Evolutionary conservation across 2,797 vertebrate species (phyloP), one percentile per base, ranked within the genome.

Genomic region (Triplophysa yarkandensis): DNA sequence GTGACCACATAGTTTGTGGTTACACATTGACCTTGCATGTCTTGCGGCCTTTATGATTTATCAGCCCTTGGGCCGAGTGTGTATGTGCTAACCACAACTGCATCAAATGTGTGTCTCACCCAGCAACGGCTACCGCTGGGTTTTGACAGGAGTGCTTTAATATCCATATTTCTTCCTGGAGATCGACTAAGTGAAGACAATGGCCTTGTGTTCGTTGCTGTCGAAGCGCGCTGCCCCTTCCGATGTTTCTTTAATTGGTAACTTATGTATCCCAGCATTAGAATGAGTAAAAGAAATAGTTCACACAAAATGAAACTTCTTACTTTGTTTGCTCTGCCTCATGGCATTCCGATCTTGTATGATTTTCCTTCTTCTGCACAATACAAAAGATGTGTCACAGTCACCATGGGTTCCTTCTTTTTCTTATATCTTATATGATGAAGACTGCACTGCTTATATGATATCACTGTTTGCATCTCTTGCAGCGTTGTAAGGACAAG

Each of bases 401-500:
- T 58, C 21, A 69, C 43, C n/a, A 34, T 46, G 25, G 52, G 30
- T 43, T 57, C 43, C n/a, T n/a, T n/a, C n/a, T n/a, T n/a, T n/a
- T n/a, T n/a, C n/a, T n/a, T n/a, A n/a, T n/a, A n/a, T n/a, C n/a
- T n/a, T n/a, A n/a, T n/a, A n/a, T n/a, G n/a, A n/a, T 23, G 10
- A 11, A 11, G 34, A 36, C 34, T 36, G 34, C 11, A 9, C 4
- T 3, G 13, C 9, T 13, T 39, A 3, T 3, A 14, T 39, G 36
- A 11, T 39, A 0, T 39, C 36, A 34, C 7, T 3, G 5, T 16
- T 43, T 52, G 14, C 32, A 19, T 50, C 32, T 72, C 8, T 57
- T 36, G 19, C 91, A 98, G 96, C 95, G 96, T 80, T 98, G 96
- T 87, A 98, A 98, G 87, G 96, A 98, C 86, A 95, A 95, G 81